phyloP scores from a whole-genome alignment of 2,888 invertebrate species.

The Tryphoninae sp. region DNA sequence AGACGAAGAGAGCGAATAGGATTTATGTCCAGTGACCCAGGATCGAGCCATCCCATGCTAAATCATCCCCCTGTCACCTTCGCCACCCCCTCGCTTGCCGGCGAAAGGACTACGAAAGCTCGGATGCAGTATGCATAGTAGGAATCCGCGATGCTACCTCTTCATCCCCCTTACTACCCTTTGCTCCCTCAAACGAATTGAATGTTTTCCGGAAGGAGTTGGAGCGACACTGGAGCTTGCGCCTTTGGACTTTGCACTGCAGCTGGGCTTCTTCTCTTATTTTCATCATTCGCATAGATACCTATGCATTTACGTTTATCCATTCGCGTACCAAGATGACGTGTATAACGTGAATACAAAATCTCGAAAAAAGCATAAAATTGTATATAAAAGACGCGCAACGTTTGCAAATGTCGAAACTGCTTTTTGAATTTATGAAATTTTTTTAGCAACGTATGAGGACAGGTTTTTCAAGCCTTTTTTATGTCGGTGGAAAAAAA shows the following conservation, averaged over 20 bases:
- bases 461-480: no score
- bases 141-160: constrained; percentile 3
- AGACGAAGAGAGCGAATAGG: constrained; percentile 46
- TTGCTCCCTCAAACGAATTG: constrained; percentile 56
- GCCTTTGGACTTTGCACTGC: constrained; percentile 9
- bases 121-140: constrained; percentile 13
- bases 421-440: no score
- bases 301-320: background rate
- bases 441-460: no score
- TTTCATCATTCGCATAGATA: constrained; percentile 1
- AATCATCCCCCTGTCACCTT: constrained; percentile 68
- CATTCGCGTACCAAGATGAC: background rate
- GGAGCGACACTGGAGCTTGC: constrained; percentile 45
- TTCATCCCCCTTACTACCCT: background rate
- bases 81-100: constrained; percentile 15
- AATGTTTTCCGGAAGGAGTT: constrained; percentile 61
- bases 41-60: constrained; percentile 67
- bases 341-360: constrained; percentile 7
- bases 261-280: constrained; percentile 45
- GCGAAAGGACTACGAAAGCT: constrained; percentile 30
- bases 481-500: no score
- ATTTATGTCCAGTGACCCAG: constrained; percentile 71
- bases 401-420: no score
- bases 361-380: background rate
- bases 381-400: no score